Conservation (phyloP, 2,113 vertebrate species). For the Sylvia atricapilla region DNA sequence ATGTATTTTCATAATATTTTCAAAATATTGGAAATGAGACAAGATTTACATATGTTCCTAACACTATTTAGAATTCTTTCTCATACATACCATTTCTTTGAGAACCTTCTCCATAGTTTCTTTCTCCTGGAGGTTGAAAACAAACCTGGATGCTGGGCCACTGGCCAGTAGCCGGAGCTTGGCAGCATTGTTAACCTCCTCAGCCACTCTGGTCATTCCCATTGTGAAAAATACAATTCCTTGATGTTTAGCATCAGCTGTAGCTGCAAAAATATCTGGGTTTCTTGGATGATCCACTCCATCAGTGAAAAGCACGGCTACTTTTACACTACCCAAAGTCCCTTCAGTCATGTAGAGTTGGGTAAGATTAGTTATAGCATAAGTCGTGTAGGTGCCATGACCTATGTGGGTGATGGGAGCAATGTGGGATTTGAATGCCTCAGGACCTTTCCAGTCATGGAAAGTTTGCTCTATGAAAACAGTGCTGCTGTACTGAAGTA, state of each 20-base stretch:
- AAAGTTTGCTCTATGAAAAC: constrained; percentile 86
- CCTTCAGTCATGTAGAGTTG: constrained; percentile 85
- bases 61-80: background rate
- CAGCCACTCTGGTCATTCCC: constrained; percentile 84
- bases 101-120: constrained; percentile 79
- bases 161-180: constrained; percentile 84
- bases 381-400: constrained; percentile 90
- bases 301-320: constrained; percentile 83
- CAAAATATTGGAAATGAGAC: background rate
- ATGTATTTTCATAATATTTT: background rate
- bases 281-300: constrained; percentile 87
- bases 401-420: constrained; percentile 83
- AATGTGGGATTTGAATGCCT: constrained; percentile 80
- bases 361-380: constrained; percentile 91
- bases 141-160: constrained; percentile 77
- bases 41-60: background rate
- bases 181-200: constrained; percentile 80
- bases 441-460: constrained; percentile 82
- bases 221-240: constrained; percentile 85
- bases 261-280: constrained; percentile 89
- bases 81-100: constrained; percentile 81
- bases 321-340: constrained; percentile 73
- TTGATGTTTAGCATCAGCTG: constrained; percentile 87
- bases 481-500: constrained; percentile 91
- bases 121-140: constrained; percentile 85